phyloP scores from a whole-genome alignment of 2,113 vertebrate genomes.

The Hippotragus niger region DNA sequence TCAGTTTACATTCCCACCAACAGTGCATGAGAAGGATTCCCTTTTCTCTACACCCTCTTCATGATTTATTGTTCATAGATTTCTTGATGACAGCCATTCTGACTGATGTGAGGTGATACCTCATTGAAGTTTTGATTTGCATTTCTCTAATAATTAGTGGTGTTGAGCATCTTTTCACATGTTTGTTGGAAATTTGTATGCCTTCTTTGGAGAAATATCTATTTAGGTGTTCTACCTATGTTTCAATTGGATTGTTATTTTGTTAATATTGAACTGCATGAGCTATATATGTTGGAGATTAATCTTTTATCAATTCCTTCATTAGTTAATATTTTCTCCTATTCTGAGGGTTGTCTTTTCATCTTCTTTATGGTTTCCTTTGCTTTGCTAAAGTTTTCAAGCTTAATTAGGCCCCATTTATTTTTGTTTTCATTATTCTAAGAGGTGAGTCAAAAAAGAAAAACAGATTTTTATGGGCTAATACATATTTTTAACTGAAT shows the following conservation, averaged over 20 bases:
- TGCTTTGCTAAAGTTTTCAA: neutral
- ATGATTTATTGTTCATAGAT: neutral
- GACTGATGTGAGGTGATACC: neutral
- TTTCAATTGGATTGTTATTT: neutral
- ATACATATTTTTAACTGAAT: neutral
- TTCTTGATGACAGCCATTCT: neutral
- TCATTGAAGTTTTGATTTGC: neutral
- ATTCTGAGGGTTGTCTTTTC: neutral
- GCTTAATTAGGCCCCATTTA: neutral
- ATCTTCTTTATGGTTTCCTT: neutral
- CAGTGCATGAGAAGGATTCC: neutral
- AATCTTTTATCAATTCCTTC: neutral
- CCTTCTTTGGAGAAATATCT: neutral
- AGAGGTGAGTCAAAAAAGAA: neutral
- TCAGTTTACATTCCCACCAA: neutral
- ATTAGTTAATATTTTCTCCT: neutral
- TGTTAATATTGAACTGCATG: neutral
- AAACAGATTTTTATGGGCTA: neutral
- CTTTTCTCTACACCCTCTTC: neutral
- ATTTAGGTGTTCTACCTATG: neutral
- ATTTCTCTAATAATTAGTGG: neutral
- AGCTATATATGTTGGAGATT: neutral
- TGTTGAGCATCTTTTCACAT: neutral
- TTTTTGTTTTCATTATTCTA: neutral
- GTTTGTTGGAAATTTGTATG: neutral